Evolutionary conservation across 2,797 vertebrate species (phyloP).

Genomic region (Poecilia picta): DNA sequence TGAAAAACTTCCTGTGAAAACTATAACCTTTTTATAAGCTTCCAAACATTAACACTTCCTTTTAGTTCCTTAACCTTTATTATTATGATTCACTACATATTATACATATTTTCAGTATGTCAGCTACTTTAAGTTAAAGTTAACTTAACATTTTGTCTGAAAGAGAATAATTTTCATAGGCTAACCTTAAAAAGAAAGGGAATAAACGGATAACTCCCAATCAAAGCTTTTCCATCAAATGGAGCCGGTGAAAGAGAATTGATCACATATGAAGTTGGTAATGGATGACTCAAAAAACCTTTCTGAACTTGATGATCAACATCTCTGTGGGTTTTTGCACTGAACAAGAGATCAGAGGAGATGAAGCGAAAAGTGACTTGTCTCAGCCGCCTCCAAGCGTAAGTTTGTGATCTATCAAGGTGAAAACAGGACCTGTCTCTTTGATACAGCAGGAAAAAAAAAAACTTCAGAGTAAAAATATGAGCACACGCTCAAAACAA

Average conservation of each 20-base stretch:
- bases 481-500: slow-evolving; percentile 29
- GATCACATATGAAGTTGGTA: slow-evolving; percentile 22
- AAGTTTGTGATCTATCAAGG: slow-evolving; percentile 47
- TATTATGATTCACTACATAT: background rate
- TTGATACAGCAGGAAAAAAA: slow-evolving; percentile 53
- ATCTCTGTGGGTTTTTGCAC: slow-evolving; percentile 23
- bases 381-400: slow-evolving; percentile 32
- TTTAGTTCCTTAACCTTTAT: background rate
- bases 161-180: background rate
- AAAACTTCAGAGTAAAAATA: background rate
- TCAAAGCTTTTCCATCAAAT: slow-evolving; percentile 3
- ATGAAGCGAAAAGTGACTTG: slow-evolving; percentile 32
- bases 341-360: slow-evolving; percentile 35
- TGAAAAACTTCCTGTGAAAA: background rate
- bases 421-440: slow-evolving; percentile 56
- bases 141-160: background rate
- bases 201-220: background rate
- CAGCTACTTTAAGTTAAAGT: background rate
- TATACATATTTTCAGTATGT: background rate
- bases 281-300: slow-evolving; percentile 29
- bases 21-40: background rate
- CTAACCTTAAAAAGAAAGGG: background rate
- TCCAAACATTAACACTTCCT: background rate
- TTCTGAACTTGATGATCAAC: slow-evolving; percentile 27
- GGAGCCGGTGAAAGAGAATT: slow-evolving; percentile 21